A percentile compares a stretch with the other conserved stretches of the same genome.
Evolutionary conservation across 2,113 vertebrate species (phyloP).

Genomic region (Lucifuga dentata): DNA sequence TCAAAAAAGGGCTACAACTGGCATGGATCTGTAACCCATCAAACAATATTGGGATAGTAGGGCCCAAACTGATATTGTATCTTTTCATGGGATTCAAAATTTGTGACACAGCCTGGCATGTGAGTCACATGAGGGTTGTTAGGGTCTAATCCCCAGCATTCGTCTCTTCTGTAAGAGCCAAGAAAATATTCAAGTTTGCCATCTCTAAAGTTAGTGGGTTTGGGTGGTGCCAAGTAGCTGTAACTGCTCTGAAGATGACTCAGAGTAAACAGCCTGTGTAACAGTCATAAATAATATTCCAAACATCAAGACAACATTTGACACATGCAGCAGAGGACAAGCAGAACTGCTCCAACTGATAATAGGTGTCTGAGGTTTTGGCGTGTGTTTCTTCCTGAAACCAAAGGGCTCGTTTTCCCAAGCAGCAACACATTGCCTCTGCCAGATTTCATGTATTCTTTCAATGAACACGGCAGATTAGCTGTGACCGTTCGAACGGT

Average conservation of each 20-base stretch:
- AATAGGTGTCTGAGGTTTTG: constrained; percentile 68
- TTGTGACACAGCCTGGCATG: too few relatives aligned
- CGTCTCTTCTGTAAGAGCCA: constrained; percentile 32
- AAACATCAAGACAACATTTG: constrained; percentile 46
- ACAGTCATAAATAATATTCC: constrained; percentile 50
- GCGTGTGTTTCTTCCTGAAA: constrained; percentile 20
- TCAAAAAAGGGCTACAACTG: too few relatives aligned
- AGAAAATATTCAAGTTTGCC: constrained; percentile 49
- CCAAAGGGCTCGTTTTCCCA: constrained; percentile 31
- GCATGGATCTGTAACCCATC: too few relatives aligned
- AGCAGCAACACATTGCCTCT: constrained; percentile 17
- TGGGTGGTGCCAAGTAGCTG: constrained; percentile 26
- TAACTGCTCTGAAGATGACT: constrained; percentile 54
- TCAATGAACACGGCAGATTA: constrained; percentile 20
- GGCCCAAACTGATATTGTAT: too few relatives aligned
- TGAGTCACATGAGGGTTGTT: too few relatives aligned
- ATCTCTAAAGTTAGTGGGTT: constrained; percentile 45
- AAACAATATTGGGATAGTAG: too few relatives aligned
- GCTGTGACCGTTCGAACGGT: constrained; percentile 19
- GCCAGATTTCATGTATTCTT: constrained; percentile 45
- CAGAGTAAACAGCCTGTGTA: constrained; percentile 52
- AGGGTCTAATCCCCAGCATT: neutral
- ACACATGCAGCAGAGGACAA: constrained; percentile 38
- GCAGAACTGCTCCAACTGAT: constrained; percentile 25
- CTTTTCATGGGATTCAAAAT: too few relatives aligned